phyloP scores from a whole-genome alignment of 2,888 invertebrate species.

The Therioaphis trifolii region DNA sequence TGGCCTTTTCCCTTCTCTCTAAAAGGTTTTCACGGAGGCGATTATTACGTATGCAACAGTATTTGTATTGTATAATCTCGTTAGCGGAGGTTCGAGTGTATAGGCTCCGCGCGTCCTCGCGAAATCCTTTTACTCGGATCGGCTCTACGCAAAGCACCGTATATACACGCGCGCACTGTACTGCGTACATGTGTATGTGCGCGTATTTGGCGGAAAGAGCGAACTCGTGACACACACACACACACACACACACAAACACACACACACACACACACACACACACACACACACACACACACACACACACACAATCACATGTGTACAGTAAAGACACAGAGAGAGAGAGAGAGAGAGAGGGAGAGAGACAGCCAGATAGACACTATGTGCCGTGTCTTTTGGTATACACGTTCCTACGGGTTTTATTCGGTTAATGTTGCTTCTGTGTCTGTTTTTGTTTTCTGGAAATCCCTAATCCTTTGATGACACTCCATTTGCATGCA shows the following conservation, averaged over 20 bases:
- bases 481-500: slow-evolving; percentile 62
- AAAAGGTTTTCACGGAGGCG: slow-evolving; percentile 65
- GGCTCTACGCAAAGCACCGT: slow-evolving; percentile 11
- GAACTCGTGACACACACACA: too few species aligned
- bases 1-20: slow-evolving; percentile 58
- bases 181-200: too few species aligned
- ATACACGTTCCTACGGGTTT: slow-evolving; percentile 54
- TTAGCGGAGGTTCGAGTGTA: slow-evolving; percentile 65
- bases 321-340: not conserved
- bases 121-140: slow-evolving; percentile 63
- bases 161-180: too few species aligned
- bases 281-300: too few species aligned
- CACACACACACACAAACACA: too few species aligned
- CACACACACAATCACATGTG: too few species aligned
- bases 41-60: slow-evolving; percentile 66
- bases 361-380: not conserved
- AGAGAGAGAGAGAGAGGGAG: not conserved
- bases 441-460: slow-evolving; percentile 62
- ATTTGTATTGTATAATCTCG: slow-evolving; percentile 67
- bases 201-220: too few species aligned
- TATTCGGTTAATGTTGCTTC: slow-evolving; percentile 61
- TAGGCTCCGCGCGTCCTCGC: slow-evolving; percentile 20
- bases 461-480: slow-evolving; percentile 62
- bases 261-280: too few species aligned
- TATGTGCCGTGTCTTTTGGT: slow-evolving; percentile 19